Evolutionary conservation across 2,888 invertebrate genomes (phyloP), one percentile per base, ranked within the genome.

Genomic region (Frankliniella intonsa): DNA sequence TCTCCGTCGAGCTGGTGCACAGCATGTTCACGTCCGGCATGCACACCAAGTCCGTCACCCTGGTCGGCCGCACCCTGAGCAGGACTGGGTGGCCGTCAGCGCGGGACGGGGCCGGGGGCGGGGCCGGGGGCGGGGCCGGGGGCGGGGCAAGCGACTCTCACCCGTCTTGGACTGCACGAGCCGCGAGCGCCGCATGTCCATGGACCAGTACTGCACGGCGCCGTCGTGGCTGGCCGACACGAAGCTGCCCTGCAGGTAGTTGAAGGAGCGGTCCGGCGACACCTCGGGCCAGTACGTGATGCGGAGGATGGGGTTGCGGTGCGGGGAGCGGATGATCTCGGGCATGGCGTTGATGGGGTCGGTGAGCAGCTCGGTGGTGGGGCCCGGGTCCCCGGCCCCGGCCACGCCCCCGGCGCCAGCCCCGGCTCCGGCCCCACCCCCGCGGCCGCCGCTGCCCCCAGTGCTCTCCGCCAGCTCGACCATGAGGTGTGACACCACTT

Each of bases 211-310:
- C 87, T 94, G 93, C 84, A 95, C 90, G 85, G 90, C 89, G 0
- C 95, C 95, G 86, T 95, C 95, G 84, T 92, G 92, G 85, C 94
- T 94, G 51, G 92, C 91, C 0, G 95, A 93, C 84, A 95, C 87
- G 87, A 94, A 95, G 85, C 90, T 90, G 80, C 95, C 95, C 83
- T 91, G 91, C 84, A 90, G 89, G 84, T 91, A 90, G 85, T 90
- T 90, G 17, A 89, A 90, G 19, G 87, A 89, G 83, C 91, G 38
- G 86, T 90, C 91, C 87, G 90, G 89, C 50, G 88, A 87, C 79
- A 93, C 89, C 85, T 91, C 92, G 1, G 92, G 92, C 85, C 90
- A 91, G 87, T 92, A 93, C 81, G 89, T 89, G 84, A 94, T 91
- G 84, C 90, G 90, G 81, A 91, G 91, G 83, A 95, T 90, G 0